phyloP scores from a whole-genome alignment of 2,888 invertebrate species.

The Tiphia femorata region DNA sequence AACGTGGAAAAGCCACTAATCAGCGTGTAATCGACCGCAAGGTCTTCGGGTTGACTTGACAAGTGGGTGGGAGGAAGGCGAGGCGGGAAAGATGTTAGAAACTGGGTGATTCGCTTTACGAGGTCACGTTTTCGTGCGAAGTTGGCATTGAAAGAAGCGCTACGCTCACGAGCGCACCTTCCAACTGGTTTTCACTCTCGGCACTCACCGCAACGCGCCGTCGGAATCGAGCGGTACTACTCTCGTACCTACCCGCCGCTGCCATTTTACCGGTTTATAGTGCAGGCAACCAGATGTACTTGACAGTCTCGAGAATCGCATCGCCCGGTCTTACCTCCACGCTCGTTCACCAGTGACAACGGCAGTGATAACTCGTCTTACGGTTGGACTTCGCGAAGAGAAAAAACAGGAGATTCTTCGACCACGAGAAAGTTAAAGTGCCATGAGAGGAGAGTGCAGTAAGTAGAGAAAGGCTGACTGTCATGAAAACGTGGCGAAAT shows the following conservation, averaged over 20 bases:
- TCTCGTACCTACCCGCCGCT: slow-evolving; percentile 35
- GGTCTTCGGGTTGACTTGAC: too few relatives aligned
- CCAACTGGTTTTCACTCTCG: slow-evolving; percentile 60
- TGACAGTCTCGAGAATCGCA: too few relatives aligned
- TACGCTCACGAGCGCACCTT: slow-evolving; percentile 40
- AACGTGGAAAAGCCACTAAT: too few relatives aligned
- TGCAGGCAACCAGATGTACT: too few relatives aligned
- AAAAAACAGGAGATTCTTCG: slow-evolving; percentile 2
- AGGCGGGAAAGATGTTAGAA: background rate
- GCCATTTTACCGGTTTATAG: slow-evolving; percentile 29
- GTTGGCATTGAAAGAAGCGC: slow-evolving; percentile 54
- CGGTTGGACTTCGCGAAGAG: background rate
- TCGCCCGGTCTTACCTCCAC: too few relatives aligned
- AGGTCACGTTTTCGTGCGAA: slow-evolving; percentile 40
- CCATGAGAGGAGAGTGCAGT: slow-evolving; percentile 26
- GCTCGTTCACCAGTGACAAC: too few relatives aligned
- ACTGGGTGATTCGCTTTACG: slow-evolving; percentile 6
- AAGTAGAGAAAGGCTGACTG: too few relatives aligned
- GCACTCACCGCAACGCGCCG: slow-evolving; percentile 54
- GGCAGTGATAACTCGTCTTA: too few relatives aligned
- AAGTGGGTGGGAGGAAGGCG: background rate
- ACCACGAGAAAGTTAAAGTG: slow-evolving; percentile 7
- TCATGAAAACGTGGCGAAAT: too few relatives aligned
- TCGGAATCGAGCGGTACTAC: slow-evolving; percentile 47
- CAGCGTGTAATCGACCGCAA: too few relatives aligned